A percentile compares a stretch with the other conserved stretches of the same genome.
Conservation (phyloP, 2,888 invertebrate species). For the Philereme vetulata region DNA sequence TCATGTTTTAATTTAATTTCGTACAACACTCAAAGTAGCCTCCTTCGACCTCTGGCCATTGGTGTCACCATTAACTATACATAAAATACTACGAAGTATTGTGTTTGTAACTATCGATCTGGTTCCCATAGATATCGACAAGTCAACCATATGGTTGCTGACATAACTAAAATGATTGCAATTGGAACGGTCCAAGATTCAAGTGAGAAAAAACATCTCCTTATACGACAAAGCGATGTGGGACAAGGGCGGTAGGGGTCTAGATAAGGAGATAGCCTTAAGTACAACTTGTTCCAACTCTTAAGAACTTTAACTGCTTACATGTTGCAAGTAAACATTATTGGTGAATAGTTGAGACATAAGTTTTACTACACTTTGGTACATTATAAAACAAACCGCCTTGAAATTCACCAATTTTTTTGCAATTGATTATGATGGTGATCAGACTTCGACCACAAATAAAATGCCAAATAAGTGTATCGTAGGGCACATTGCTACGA, state of each 20-base stretch:
- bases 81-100: no score
- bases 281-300: background rate
- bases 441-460: no score
- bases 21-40: no score
- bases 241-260: conserved; percentile 33
- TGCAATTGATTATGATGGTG: no score
- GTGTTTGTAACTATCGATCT: background rate
- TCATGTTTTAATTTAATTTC: no score
- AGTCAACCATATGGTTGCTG: conserved; percentile 23
- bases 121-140: conserved; percentile 24
- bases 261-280: conserved; percentile 24
- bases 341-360: background rate
- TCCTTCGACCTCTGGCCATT: no score
- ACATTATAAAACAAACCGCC: no score
- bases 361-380: background rate
- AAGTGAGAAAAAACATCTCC: conserved; percentile 34
- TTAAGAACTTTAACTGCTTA: conserved; percentile 8
- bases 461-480: no score
- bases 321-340: conserved; percentile 4
- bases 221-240: conserved; percentile 31
- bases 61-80: no score
- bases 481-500: no score
- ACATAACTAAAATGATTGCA: conserved; percentile 23
- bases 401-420: no score
- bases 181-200: conserved; percentile 18